A percentile compares a stretch with the other conserved stretches of the same genome.
Conservation (phyloP, 2,113 vertebrate species). For the Cyanoderma ruficeps region DNA sequence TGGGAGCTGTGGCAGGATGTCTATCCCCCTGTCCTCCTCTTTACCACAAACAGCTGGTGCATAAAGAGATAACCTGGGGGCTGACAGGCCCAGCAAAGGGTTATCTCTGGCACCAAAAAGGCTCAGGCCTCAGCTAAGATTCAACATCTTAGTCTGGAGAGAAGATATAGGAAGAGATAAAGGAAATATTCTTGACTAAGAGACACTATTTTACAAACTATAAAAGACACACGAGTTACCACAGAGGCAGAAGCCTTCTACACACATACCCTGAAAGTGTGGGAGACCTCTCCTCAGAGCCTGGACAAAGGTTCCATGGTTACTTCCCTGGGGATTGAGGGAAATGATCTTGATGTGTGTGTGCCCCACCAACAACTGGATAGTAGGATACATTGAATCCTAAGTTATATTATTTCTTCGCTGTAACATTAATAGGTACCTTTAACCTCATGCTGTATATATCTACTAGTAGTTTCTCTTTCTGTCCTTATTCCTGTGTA, state of each 20-base stretch:
- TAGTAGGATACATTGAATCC: not conserved
- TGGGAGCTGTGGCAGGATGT: not conserved
- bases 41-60: not conserved
- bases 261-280: not conserved
- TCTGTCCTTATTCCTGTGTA: not conserved
- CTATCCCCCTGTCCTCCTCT: not conserved
- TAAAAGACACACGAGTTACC: not conserved
- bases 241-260: not conserved
- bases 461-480: not conserved
- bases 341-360: not conserved
- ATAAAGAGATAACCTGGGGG: not conserved
- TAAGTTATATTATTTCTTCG: not conserved
- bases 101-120: not conserved
- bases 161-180: not conserved
- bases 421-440: not conserved
- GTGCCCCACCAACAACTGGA: not conserved
- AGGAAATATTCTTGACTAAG: not conserved
- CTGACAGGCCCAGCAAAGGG: not conserved
- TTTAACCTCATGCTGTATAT: not conserved
- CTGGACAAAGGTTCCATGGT: not conserved
- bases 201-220: not conserved
- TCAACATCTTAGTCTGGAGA: not conserved
- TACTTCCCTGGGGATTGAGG: not conserved
- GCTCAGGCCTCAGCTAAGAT: not conserved
- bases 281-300: not conserved